These are phyloP conservation scores for Dolomedes plantarius DNA, from an alignment of 2,888 invertebrate genomes.

Conservation along the genomic window DNA sequence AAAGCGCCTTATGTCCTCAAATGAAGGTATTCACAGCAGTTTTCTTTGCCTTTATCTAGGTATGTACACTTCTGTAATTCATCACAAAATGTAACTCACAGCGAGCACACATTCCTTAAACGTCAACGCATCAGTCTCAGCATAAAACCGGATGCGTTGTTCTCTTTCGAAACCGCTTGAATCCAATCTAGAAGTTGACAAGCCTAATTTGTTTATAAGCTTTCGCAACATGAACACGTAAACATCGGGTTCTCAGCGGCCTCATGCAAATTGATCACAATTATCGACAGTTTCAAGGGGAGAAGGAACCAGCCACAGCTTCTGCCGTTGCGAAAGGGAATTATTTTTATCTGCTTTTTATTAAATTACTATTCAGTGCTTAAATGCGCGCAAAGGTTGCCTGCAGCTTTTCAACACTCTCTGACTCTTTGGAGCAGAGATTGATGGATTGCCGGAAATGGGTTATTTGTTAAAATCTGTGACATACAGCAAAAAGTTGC, in stretches of 20 bases:
- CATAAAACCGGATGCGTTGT: not conserved
- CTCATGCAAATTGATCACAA: not conserved
- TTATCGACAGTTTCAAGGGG: not conserved
- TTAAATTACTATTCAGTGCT: not conserved
- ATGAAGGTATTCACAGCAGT: too few relatives aligned
- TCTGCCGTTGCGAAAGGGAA: not conserved
- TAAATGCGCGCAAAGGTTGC: not conserved
- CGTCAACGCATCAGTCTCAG: too few relatives aligned
- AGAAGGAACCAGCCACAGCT: not conserved
- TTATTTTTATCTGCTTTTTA: not conserved
- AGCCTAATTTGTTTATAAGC: not conserved
- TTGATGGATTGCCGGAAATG: constrained; percentile 5
- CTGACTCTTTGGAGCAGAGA: not conserved
- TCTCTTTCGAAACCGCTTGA: not conserved
- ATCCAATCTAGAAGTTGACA: not conserved
- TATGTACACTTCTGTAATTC: too few relatives aligned
- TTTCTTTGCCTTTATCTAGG: too few relatives aligned
- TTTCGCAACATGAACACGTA: not conserved
- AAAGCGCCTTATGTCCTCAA: too few relatives aligned
- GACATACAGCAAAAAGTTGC: too few relatives aligned
- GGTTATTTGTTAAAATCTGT: constrained; percentile 9
- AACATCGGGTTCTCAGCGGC: not conserved
- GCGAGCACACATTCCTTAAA: too few relatives aligned
- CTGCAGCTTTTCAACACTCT: not conserved
- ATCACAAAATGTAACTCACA: too few relatives aligned